Conservation (phyloP, 2,888 invertebrate species). For the Diadegma fenestrale region DNA sequence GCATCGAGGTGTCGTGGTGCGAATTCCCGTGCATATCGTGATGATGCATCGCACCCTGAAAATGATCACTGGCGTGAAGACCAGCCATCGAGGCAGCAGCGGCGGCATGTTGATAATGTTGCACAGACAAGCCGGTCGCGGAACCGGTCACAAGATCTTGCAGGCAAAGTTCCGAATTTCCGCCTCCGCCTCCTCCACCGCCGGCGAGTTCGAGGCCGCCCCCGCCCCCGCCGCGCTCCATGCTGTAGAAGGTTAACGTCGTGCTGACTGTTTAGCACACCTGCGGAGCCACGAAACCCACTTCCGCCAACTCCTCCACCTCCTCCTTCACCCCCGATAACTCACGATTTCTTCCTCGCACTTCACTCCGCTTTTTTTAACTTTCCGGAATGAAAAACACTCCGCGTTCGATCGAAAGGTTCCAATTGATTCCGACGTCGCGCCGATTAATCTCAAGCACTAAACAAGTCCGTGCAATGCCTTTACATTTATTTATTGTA, state of each 20-base stretch:
- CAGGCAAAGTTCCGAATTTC: slow-evolving; percentile 89
- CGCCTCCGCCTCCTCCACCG: slow-evolving; percentile 70
- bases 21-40: slow-evolving; percentile 77
- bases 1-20: slow-evolving; percentile 86
- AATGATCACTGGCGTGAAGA: slow-evolving; percentile 85
- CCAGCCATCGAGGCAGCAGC: slow-evolving; percentile 86
- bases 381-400: neutral
- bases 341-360: slow-evolving; percentile 43
- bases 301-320: slow-evolving; percentile 62
- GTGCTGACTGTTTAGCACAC: slow-evolving; percentile 85
- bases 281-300: slow-evolving; percentile 74
- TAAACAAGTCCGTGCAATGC: neutral
- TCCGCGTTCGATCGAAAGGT: neutral
- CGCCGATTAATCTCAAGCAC: slow-evolving; percentile 20
- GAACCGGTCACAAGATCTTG: slow-evolving; percentile 90
- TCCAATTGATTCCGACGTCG: neutral
- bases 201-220: slow-evolving; percentile 84
- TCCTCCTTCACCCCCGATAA: slow-evolving; percentile 45
- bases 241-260: slow-evolving; percentile 85
- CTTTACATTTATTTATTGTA: neutral
- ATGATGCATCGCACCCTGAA: slow-evolving; percentile 81
- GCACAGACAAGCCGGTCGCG: slow-evolving; percentile 85
- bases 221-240: slow-evolving; percentile 84
- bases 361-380: slow-evolving; percentile 32
- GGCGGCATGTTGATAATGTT: slow-evolving; percentile 85